Evolutionary conservation across 2,797 vertebrate species (phyloP).

Genomic region (Philypnodon macrostomus): DNA sequence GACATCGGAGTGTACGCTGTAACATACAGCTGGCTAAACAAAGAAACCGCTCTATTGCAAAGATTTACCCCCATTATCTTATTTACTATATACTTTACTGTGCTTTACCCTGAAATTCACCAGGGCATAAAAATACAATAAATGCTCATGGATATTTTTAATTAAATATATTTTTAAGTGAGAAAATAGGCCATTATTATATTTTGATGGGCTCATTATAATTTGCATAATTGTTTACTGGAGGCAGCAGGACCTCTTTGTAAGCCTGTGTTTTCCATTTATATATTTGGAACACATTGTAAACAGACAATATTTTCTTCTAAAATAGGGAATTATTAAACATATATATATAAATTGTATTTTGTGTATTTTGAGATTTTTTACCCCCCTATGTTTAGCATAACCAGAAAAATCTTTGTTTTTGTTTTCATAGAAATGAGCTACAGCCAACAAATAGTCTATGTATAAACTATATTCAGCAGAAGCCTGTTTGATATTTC

Average conservation of each 20-base stretch:
- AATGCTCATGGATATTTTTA: conserved; percentile 26
- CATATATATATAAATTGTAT: conserved; percentile 4
- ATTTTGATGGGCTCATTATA: conserved; percentile 72
- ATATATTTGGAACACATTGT: background rate
- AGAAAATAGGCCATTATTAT: conserved; percentile 49
- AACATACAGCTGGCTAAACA: conserved; percentile 80
- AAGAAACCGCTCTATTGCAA: conserved; percentile 71
- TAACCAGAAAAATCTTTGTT: too few species aligned
- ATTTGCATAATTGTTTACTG: conserved; percentile 75
- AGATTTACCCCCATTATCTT: conserved; percentile 47
- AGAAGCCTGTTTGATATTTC: too few species aligned
- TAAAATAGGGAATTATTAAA: too few species aligned
- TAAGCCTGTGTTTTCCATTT: too few species aligned
- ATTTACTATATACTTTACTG: conserved; percentile 40
- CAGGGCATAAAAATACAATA: conserved; percentile 41
- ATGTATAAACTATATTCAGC: too few species aligned
- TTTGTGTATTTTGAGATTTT: background rate
- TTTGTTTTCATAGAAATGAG: too few species aligned
- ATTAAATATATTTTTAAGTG: conserved; percentile 42
- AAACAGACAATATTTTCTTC: too few species aligned
- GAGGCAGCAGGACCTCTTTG: conserved; percentile 59
- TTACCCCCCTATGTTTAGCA: background rate
- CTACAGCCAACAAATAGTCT: too few species aligned
- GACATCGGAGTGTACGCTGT: conserved; percentile 72
- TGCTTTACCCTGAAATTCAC: conserved; percentile 32